Evolutionary conservation across 2,888 invertebrate genomes (phyloP).

Genomic region (Cantharis nigra): DNA sequence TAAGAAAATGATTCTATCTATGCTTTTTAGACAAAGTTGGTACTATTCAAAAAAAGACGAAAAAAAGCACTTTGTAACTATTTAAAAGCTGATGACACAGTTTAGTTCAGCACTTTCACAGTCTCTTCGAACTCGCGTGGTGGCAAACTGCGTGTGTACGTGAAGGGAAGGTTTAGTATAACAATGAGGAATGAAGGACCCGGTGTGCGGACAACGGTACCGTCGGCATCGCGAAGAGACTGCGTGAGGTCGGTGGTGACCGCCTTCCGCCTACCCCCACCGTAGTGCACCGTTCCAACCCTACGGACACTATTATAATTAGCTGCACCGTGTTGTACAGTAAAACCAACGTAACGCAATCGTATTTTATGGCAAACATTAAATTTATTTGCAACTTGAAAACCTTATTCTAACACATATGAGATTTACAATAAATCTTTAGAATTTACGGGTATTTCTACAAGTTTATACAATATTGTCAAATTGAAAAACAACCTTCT

Average conservation of each 20-base stretch:
- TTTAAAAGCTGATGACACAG: slow-evolving; percentile 5
- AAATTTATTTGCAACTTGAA: background rate
- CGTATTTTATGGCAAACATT: background rate
- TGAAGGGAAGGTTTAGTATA: slow-evolving; percentile 47
- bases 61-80: slow-evolving; percentile 7
- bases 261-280: slow-evolving; percentile 54
- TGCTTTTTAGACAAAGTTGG: background rate
- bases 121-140: slow-evolving; percentile 25
- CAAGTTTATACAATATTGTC: background rate
- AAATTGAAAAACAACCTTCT: background rate
- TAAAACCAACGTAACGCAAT: slow-evolving; percentile 9
- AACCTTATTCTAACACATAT: background rate
- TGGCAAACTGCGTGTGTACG: slow-evolving; percentile 26
- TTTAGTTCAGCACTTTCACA: slow-evolving; percentile 13
- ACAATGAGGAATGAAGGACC: slow-evolving; percentile 47
- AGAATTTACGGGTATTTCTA: background rate
- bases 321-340: slow-evolving; percentile 35
- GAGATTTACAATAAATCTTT: background rate
- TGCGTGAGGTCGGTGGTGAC: slow-evolving; percentile 57
- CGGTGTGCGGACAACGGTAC: slow-evolving; percentile 55
- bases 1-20: background rate
- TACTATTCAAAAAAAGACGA: background rate
- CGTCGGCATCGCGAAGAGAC: slow-evolving; percentile 55
- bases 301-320: slow-evolving; percentile 53
- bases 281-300: slow-evolving; percentile 54